phyloP scores from a whole-genome alignment of 2,797 vertebrate genomes.

The Catharus ustulatus region DNA sequence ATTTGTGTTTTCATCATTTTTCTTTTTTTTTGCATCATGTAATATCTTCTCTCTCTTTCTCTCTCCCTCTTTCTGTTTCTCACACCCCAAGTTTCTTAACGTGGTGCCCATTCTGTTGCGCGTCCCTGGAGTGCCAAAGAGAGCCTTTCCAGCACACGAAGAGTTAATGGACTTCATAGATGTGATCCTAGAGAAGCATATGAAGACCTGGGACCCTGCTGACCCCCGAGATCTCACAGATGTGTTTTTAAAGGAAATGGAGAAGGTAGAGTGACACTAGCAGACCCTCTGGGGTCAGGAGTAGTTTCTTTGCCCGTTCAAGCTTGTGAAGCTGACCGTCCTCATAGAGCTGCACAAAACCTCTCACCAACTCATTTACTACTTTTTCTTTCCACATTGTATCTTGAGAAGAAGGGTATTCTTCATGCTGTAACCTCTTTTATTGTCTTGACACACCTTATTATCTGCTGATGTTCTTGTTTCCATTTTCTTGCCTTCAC shows the following conservation, averaged over 20 bases:
- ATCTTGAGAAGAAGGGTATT: background rate
- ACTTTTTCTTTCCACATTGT: background rate
- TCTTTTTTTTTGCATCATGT: background rate
- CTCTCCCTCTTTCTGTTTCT: background rate
- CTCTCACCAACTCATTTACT: background rate
- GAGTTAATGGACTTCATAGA: constrained; percentile 2
- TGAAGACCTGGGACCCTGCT: constrained; percentile 17
- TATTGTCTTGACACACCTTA: background rate
- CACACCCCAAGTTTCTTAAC: constrained; percentile 54
- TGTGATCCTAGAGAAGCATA: constrained; percentile 29
- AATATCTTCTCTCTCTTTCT: background rate
- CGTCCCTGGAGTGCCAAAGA: constrained; percentile 54
- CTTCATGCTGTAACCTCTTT: background rate
- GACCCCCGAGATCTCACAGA: constrained; percentile 43
- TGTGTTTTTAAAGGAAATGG: constrained; percentile 63
- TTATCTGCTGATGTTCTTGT: background rate
- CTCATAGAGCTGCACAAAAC: background rate
- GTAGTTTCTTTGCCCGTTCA: background rate
- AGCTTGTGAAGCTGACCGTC: background rate
- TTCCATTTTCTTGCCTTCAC: background rate
- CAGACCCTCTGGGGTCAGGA: background rate
- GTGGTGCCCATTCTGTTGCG: constrained; percentile 7
- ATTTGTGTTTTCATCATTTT: background rate
- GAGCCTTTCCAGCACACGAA: background rate
- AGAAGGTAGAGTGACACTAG: constrained; percentile 55